Evolutionary conservation across 2,888 invertebrate species (phyloP), one percentile per base, ranked within the genome.

Genomic region (Netelia melanura): DNA sequence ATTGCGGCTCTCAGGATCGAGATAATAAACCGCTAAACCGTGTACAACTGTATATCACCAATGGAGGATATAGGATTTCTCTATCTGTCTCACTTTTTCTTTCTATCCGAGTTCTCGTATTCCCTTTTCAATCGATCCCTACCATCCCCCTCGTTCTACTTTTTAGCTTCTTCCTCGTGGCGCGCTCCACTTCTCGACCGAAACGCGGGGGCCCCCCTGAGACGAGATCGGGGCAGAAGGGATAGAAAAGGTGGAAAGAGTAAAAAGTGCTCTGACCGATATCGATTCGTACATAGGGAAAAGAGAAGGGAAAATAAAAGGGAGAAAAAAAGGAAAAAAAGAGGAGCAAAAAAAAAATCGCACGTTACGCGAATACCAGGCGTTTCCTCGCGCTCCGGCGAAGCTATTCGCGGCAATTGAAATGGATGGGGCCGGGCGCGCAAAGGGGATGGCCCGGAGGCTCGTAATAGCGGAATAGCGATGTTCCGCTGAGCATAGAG

Each of bases 401-500:
- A 67, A 83, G 84, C 77, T 82, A 83, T 85, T 81, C 82, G 78
- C 79, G 61, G 77, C 88, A 88, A 90, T 89, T 89, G 86, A 87
- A 89, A 87, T 86, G 83, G 85, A 85, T 83, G 85, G 77, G 67
- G 80, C 17, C 6, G 17, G 38, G 38, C 38, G 43, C 23, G 48
- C 72, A 11, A 56, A 43, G 74, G 75, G 68, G 70, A 48, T 67
- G 76, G 70, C 65, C 17, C 77, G 68, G 62, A 75, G 74, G 56
- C 58, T 85, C 85, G 72, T 74, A 80, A 85, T 85, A 77, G 80
- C 68, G 64, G 62, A 52, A 83, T 72, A 85, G 85, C 80, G 43
- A 76, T 76, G 83, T 80, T 77, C 74, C 72, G 72, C 65, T 68
- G 67, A 68, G 72, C 71, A 72, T 58, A 70, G 76, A 83, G 52